Evolutionary conservation across 1,140 invertebrate species (phyloP).

Genomic region (Teleogryllus occipitalis): DNA sequence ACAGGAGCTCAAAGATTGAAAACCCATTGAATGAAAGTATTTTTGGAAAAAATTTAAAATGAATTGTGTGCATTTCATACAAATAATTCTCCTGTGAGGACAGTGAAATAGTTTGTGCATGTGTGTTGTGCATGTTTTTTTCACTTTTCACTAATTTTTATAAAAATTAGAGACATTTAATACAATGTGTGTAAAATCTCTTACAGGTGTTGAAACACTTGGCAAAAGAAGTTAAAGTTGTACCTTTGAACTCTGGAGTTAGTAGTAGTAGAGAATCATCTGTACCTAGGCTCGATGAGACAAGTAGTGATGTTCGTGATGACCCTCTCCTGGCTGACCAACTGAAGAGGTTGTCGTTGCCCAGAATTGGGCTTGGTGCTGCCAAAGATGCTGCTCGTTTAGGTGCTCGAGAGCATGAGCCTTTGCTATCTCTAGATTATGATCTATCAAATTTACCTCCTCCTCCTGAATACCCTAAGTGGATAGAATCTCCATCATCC

Average conservation of each 20-base stretch:
- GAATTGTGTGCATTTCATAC: no score
- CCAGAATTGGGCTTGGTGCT: neutral
- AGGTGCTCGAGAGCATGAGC: neutral
- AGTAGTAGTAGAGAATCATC: constrained; percentile 3
- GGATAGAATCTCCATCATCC: constrained; percentile 31
- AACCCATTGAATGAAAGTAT: no score
- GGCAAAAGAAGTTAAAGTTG: constrained; percentile 66
- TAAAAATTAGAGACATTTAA: neutral
- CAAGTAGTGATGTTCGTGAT: neutral
- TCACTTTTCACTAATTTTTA: no score
- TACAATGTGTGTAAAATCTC: neutral
- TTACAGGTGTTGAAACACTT: constrained; percentile 72
- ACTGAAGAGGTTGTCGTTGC: constrained; percentile 14
- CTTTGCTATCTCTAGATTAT: constrained; percentile 12
- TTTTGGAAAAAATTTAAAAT: no score
- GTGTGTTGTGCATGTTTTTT: no score
- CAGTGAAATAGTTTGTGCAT: no score
- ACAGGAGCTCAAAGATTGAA: no score
- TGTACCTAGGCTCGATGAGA: constrained; percentile 11
- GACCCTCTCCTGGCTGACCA: constrained; percentile 11
- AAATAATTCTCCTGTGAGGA: no score
- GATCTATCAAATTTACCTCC: constrained; percentile 24
- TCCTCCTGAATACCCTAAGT: constrained; percentile 33
- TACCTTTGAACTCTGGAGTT: constrained; percentile 11
- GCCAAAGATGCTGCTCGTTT: neutral